Evolutionary conservation across 2,113 vertebrate genomes (phyloP), one percentile per base, ranked within the genome.

Genomic region (Hucho hucho): DNA sequence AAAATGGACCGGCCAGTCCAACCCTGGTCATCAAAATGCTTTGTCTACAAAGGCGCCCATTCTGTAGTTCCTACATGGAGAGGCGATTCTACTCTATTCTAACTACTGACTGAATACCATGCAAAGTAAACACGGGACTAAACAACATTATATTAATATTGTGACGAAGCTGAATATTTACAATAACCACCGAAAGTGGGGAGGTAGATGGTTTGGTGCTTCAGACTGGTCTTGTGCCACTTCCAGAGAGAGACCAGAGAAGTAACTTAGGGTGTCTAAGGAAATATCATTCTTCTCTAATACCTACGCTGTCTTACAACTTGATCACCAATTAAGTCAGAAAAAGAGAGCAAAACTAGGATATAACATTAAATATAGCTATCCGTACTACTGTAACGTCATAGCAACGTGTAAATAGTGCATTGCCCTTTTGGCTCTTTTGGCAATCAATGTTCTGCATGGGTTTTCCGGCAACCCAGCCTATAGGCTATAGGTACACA

Each of bases 71-170:
- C 80, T 75, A 86, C 29, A 68, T 22, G n/a, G 24, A 73, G 74
- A 46, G n/a, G 58, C 72, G 78, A 85, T 64, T 81, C 83, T 81
- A 80, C 61, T 49, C 65, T 72, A 82, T 6, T 71, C 67, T 69
- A 73, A 72, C 74, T 70, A 73, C 67, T 64, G 71, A 73, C 67
- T 64, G 71, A 76, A 76, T 70, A 76, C 64, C 76, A 80, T 83
- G 85, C 89, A 87, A 66, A 80, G 85, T 88, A 87, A 66, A 80
- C 67, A 81, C 47, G 81, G 53, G 67, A 77, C 28, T 43, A 75
- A 69, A 84, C 58, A 78, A 28, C 64, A 76, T 72, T 70, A 77
- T 80, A 75, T 73, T 47, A 81, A 74, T 70, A 83, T 76, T 4
- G 58, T 75, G 64, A 69, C 61, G 83, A 82, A 84, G 75, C 25